phyloP scores from a whole-genome alignment of 1,140 invertebrate species.

The Danaus plexippus region DNA sequence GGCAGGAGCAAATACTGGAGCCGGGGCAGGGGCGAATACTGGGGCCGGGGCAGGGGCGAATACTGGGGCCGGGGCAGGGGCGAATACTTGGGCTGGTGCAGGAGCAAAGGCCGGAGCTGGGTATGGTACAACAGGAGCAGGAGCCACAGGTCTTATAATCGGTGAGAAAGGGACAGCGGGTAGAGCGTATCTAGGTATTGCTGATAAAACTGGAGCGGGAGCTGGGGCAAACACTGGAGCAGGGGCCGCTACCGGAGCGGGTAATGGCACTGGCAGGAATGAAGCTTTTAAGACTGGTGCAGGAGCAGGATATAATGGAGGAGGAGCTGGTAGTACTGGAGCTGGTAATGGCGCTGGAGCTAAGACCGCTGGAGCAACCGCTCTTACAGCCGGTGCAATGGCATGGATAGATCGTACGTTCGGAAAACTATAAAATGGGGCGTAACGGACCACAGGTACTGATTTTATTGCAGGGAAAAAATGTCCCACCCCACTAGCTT shows the following conservation, averaged over 20 bases:
- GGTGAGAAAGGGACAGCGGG: slow-evolving; percentile 24
- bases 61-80: slow-evolving; percentile 22
- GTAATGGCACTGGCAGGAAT: slow-evolving; percentile 23
- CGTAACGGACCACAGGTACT: slow-evolving; percentile 53
- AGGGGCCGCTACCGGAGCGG: slow-evolving; percentile 19
- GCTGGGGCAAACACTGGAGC: slow-evolving; percentile 23
- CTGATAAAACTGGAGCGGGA: slow-evolving; percentile 23
- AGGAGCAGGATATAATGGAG: slow-evolving; percentile 20
- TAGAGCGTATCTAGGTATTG: slow-evolving; percentile 18
- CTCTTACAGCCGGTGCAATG: slow-evolving; percentile 36
- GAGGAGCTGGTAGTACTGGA: slow-evolving; percentile 18
- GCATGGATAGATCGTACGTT: slow-evolving; percentile 54
- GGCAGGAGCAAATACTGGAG: slow-evolving; percentile 24
- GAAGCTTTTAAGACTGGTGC: slow-evolving; percentile 2
- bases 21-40: slow-evolving; percentile 26
- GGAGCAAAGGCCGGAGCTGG: slow-evolving; percentile 8
- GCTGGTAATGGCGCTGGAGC: slow-evolving; percentile 12
- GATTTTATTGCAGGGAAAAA: slow-evolving; percentile 43
- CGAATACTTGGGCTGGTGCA: slow-evolving; percentile 22
- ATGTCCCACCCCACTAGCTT: slow-evolving; percentile 57
- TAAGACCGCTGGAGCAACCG: slow-evolving; percentile 16
- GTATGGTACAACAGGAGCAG: slow-evolving; percentile 19
- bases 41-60: slow-evolving; percentile 32
- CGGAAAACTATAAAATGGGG: slow-evolving; percentile 64
- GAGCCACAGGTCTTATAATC: slow-evolving; percentile 20